Evolutionary conservation across 2,113 vertebrate species (phyloP).

Genomic region (Arvicanthis niloticus): DNA sequence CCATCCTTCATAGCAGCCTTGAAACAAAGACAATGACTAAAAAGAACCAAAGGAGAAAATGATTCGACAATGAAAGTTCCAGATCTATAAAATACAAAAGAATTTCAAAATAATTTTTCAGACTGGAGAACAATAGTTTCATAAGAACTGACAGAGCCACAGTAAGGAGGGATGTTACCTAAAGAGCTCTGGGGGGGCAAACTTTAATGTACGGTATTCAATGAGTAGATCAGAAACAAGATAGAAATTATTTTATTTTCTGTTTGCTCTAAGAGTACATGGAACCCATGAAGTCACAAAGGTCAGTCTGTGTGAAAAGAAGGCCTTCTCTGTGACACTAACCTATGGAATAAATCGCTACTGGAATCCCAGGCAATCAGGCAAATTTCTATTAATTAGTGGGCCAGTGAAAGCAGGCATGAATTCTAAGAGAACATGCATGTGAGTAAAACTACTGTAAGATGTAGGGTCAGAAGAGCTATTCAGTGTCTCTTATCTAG

Average conservation of each 20-base stretch:
- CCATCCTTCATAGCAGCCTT: not conserved
- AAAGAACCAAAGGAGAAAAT: not conserved
- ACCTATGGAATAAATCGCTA: not conserved
- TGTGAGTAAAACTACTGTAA: not conserved
- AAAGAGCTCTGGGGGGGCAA: not conserved
- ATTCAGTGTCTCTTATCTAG: not conserved
- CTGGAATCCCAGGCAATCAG: not conserved
- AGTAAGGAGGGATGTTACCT: not conserved
- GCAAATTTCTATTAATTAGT: not conserved
- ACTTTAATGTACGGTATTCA: not conserved
- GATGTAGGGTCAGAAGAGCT: not conserved
- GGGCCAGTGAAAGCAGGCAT: not conserved
- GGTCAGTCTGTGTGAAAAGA: not conserved
- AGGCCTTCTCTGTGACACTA: not conserved
- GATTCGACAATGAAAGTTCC: not conserved
- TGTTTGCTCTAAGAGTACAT: not conserved
- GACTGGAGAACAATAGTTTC: not conserved
- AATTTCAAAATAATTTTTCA: not conserved
- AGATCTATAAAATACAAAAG: not conserved
- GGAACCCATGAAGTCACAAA: not conserved
- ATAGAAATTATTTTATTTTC: not conserved
- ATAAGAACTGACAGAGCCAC: not conserved
- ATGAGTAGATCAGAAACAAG: not conserved
- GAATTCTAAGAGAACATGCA: not conserved
- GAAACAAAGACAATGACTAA: not conserved